A percentile compares a stretch with the other conserved stretches of the same genome.
Evolutionary conservation across 2,797 vertebrate genomes (phyloP).

Genomic region (Adrianichthys oophorus): DNA sequence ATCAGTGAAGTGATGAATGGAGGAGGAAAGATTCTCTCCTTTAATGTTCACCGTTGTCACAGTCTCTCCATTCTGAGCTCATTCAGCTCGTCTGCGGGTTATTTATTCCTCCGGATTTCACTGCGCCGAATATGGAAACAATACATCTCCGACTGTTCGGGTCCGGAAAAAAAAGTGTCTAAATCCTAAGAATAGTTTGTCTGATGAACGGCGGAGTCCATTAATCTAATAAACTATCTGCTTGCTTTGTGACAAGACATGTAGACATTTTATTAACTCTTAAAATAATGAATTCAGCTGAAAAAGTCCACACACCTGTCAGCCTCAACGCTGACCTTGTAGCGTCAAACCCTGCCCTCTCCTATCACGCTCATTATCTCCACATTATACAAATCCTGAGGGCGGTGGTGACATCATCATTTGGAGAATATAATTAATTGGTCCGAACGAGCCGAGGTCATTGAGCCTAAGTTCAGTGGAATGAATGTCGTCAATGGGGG

Average conservation of each 20-base stretch:
- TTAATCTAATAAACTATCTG: constrained; percentile 34
- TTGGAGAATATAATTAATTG: constrained; percentile 36
- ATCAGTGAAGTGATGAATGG: constrained; percentile 5
- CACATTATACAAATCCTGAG: constrained; percentile 14
- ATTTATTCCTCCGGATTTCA: constrained; percentile 24
- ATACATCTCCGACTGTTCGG: constrained; percentile 34
- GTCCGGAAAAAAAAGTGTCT: constrained; percentile 34
- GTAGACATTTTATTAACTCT: too few relatives aligned
- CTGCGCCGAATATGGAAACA: constrained; percentile 31
- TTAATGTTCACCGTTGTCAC: not conserved
- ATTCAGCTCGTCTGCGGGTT: constrained; percentile 11
- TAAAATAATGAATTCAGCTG: too few relatives aligned
- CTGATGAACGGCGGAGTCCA: constrained; percentile 26
- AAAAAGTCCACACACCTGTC: too few relatives aligned
- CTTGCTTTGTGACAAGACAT: too few relatives aligned
- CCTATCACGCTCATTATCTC: constrained; percentile 27
- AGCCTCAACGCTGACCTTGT: constrained; percentile 14
- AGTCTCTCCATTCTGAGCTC: not conserved
- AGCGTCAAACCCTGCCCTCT: constrained; percentile 8
- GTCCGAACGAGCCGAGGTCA: constrained; percentile 30
- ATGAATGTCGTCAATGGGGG: constrained; percentile 11
- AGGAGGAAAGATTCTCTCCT: not conserved
- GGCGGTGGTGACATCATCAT: constrained; percentile 12
- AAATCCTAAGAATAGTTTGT: constrained; percentile 47
- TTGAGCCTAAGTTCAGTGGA: constrained; percentile 17